Evolutionary conservation across 2,113 vertebrate genomes (phyloP).

Genomic region (Cyanoramphus novaezelandiae): DNA sequence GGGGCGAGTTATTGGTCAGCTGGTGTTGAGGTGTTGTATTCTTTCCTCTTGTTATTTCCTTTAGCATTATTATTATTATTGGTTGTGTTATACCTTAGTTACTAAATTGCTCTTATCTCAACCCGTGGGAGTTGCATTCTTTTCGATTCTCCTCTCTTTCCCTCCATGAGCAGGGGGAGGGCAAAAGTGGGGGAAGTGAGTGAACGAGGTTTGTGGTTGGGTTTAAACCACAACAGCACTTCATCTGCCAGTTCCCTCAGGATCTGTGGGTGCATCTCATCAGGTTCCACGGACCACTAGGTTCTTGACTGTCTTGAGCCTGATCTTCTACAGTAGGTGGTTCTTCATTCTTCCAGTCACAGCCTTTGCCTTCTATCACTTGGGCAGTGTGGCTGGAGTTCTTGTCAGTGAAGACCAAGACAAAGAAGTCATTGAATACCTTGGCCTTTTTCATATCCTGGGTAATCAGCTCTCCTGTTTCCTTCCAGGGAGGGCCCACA

Average conservation of each 20-base stretch:
- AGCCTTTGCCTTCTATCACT: neutral
- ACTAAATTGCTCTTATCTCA: too few species aligned
- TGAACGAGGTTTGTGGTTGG: too few species aligned
- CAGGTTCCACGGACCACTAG: neutral
- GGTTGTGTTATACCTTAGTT: too few species aligned
- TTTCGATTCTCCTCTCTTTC: too few species aligned
- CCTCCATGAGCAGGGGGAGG: too few species aligned
- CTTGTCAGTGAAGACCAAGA: neutral
- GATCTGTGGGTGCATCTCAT: neutral
- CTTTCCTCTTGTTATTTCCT: too few species aligned
- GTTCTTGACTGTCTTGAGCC: neutral
- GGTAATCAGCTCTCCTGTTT: neutral
- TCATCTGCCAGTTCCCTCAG: neutral
- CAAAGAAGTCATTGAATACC: neutral
- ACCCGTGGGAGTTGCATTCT: too few species aligned
- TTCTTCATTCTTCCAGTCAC: neutral
- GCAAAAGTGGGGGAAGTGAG: too few species aligned
- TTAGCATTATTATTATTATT: too few species aligned
- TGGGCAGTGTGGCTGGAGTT: neutral
- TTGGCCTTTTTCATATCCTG: neutral
- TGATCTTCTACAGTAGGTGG: neutral
- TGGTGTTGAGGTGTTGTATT: too few species aligned
- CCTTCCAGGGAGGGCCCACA: neutral
- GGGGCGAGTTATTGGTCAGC: too few species aligned
- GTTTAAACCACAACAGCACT: neutral